These are phyloP conservation scores for Clitarchus hookeri DNA, from an alignment of 2,888 invertebrate species.

Conservation along the genomic window DNA sequence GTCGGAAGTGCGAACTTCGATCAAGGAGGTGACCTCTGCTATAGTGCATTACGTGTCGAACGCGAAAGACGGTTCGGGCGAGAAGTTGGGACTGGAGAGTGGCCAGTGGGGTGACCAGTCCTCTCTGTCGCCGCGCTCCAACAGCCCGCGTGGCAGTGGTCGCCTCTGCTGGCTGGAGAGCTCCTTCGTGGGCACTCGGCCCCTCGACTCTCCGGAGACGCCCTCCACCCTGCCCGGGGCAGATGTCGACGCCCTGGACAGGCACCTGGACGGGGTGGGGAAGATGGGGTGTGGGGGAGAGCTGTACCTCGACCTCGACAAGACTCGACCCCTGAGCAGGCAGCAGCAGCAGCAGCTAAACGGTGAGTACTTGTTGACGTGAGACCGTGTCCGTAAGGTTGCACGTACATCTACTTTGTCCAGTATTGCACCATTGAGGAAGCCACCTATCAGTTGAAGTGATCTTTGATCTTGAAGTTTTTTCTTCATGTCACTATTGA, in stretches of 20 bases:
- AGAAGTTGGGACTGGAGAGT: not conserved
- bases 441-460: no score
- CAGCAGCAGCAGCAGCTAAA: conserved; percentile 38
- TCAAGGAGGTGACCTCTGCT: conserved; percentile 90
- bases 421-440: no score
- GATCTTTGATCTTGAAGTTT: no score
- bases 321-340: conserved; percentile 36
- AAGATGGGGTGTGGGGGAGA: conserved; percentile 36
- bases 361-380: conserved; percentile 44
- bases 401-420: no score
- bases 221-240: conserved; percentile 57
- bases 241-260: conserved; percentile 45
- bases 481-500: no score
- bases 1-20: conserved; percentile 77
- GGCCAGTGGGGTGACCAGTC: conserved; percentile 28
- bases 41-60: conserved; percentile 85
- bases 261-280: conserved; percentile 2
- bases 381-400: conserved; percentile 22
- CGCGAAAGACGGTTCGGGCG: conserved; percentile 54
- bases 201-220: conserved; percentile 83
- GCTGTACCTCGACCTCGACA: conserved; percentile 46
- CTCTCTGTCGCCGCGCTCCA: conserved; percentile 44
- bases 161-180: conserved; percentile 89
- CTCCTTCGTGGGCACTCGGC: conserved; percentile 85
- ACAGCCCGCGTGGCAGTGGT: conserved; percentile 63